These are phyloP conservation scores for Sus cebifrons DNA, from an alignment of 2,797 vertebrate genomes.

Conservation along the genomic window DNA sequence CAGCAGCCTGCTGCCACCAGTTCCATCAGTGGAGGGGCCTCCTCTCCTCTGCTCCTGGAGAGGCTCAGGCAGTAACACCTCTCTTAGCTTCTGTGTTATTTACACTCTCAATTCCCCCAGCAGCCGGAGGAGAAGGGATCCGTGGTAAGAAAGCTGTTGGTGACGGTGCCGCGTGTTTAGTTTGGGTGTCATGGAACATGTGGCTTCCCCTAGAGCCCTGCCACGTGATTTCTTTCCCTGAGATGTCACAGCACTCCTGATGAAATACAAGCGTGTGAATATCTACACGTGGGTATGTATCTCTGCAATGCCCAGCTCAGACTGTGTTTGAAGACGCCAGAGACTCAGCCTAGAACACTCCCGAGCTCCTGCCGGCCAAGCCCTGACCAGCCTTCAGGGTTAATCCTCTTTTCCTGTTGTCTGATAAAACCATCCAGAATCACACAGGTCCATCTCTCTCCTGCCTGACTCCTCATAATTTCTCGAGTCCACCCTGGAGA, in stretches of 20 bases:
- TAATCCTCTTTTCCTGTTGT: neutral
- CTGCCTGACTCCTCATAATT: neutral
- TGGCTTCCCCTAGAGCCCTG: neutral
- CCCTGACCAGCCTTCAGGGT: neutral
- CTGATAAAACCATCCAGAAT: neutral
- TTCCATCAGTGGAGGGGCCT: neutral
- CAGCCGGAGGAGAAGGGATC: slow-evolving; percentile 46
- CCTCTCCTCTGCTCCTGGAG: neutral
- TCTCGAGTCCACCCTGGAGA: neutral
- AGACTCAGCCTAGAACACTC: neutral
- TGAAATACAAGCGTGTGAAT: neutral
- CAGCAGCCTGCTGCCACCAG: neutral
- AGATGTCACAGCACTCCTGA: neutral
- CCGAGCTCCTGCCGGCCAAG: neutral
- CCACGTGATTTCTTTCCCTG: neutral
- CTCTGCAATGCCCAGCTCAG: neutral
- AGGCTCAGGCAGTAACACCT: neutral
- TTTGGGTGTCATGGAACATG: neutral
- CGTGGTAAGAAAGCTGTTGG: slow-evolving; percentile 71
- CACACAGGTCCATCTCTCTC: neutral
- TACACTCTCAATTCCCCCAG: slow-evolving; percentile 32
- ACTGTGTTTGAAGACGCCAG: neutral
- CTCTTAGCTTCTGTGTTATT: slow-evolving; percentile 20
- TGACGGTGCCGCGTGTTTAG: slow-evolving; percentile 46
- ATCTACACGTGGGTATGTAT: neutral